A percentile compares a stretch with the other conserved stretches of the same genome.
Evolutionary conservation across 1,140 invertebrate species (phyloP).

Genomic region (Pseudomyrmex gracilis): DNA sequence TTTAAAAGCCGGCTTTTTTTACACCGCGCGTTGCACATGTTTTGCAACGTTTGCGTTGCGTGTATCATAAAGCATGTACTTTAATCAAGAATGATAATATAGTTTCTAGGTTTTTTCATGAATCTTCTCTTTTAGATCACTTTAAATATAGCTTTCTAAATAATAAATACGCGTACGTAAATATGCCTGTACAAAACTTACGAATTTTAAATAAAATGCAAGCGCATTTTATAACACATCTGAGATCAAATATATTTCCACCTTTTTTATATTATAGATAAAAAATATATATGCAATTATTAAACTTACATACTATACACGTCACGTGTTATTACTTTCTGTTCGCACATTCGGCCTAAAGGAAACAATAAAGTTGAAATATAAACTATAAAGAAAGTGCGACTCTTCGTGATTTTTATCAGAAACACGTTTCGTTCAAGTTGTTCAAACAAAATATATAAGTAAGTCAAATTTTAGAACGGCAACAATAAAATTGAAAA

Average conservation of each 20-base stretch:
- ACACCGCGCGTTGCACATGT: too few relatives aligned
- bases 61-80: neutral
- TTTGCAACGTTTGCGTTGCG: too few relatives aligned
- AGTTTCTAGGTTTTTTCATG: neutral
- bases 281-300: neutral
- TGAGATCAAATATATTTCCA: neutral
- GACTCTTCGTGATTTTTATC: neutral
- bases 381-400: neutral
- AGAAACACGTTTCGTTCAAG: constrained; percentile 5
- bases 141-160: neutral
- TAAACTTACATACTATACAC: too few relatives aligned
- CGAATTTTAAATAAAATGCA: too few relatives aligned
- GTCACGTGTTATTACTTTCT: constrained; percentile 7
- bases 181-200: too few relatives aligned
- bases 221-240: neutral
- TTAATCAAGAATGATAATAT: neutral
- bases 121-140: neutral
- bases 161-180: too few relatives aligned
- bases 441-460: constrained; percentile 8
- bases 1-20: neutral
- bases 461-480: neutral
- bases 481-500: neutral
- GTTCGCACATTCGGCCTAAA: neutral
- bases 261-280: neutral
- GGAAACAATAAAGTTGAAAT: neutral